Evolutionary conservation across 2,797 vertebrate genomes (phyloP).

Genomic region (Xenopus petersii): DNA sequence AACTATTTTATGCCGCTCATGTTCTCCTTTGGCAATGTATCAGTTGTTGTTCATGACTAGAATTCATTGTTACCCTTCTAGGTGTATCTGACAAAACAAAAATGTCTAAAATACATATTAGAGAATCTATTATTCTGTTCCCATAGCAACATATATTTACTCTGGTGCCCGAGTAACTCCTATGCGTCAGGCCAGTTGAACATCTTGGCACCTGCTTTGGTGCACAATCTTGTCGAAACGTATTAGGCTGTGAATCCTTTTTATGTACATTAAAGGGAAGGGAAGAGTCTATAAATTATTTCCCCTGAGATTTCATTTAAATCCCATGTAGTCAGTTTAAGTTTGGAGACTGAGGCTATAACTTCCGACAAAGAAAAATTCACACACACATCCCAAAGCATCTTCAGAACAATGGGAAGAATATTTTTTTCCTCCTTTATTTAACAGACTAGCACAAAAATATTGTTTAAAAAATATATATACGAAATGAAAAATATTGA

Average conservation of each 20-base stretch:
- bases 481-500: too few species aligned
- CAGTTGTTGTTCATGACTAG: constrained; percentile 13
- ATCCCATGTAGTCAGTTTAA: constrained; percentile 64
- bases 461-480: too few species aligned
- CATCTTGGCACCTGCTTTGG: constrained; percentile 64
- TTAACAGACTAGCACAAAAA: too few species aligned
- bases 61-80: constrained; percentile 15
- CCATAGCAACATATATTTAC: constrained; percentile 68
- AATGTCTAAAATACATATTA: constrained; percentile 63
- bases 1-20: too few species aligned
- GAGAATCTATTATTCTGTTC: constrained; percentile 65
- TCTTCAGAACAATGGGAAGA: too few species aligned
- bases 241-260: constrained; percentile 67
- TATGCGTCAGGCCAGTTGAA: constrained; percentile 63
- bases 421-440: too few species aligned
- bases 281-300: constrained; percentile 59
- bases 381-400: constrained; percentile 53
- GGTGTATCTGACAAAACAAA: constrained; percentile 52
- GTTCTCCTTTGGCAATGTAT: too few species aligned
- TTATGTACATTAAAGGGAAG: constrained; percentile 54
- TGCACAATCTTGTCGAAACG: constrained; percentile 68
- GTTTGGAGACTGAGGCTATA: constrained; percentile 68
- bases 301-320: constrained; percentile 61
- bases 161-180: constrained; percentile 64
- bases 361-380: constrained; percentile 66